Percentiles rank a stretch among this genome's conserved stretches.
These are phyloP conservation scores for Cygnus olor DNA, from an alignment of 2,797 vertebrate genomes.

Conservation along the genomic window DNA sequence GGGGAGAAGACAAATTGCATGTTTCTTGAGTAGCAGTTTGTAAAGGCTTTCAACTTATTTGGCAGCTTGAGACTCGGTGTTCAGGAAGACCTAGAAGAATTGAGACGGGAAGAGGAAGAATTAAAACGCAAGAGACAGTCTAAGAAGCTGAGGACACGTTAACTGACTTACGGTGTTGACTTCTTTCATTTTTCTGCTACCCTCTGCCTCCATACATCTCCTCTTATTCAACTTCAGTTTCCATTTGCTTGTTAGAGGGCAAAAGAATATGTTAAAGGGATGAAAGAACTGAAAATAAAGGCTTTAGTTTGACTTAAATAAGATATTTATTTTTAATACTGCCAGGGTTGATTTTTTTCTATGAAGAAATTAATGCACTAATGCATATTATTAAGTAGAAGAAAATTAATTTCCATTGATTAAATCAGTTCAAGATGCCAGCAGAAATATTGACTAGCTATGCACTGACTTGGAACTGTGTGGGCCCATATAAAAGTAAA, in stretches of 20 bases:
- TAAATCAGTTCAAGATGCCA: conserved; percentile 72
- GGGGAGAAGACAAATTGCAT: neutral
- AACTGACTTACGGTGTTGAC: conserved; percentile 54
- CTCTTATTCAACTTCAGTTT: conserved; percentile 66
- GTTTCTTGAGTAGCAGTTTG: neutral
- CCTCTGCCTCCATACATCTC: conserved; percentile 61
- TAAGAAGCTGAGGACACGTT: conserved; percentile 79
- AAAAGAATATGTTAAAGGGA: conserved; percentile 76
- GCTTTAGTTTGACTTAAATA: conserved; percentile 70
- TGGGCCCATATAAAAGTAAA: conserved; percentile 54
- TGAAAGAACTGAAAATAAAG: conserved; percentile 76
- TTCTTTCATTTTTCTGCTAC: conserved; percentile 51
- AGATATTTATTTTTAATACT: conserved; percentile 77
- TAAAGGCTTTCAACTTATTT: conserved; percentile 49
- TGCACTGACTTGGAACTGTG: conserved; percentile 69
- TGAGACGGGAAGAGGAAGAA: conserved; percentile 88
- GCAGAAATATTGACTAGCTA: conserved; percentile 76
- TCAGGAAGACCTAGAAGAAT: conserved; percentile 90
- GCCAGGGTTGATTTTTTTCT: conserved; percentile 66
- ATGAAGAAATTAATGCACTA: conserved; percentile 74
- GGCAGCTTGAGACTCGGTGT: conserved; percentile 89
- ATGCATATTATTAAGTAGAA: conserved; percentile 60
- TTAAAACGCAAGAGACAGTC: conserved; percentile 76
- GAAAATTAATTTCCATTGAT: conserved; percentile 60
- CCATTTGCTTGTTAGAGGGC: conserved; percentile 76